A percentile compares a stretch with the other conserved stretches of the same genome.
Conservation (phyloP, 1,140 invertebrate species). For the Leucophenga varia region DNA sequence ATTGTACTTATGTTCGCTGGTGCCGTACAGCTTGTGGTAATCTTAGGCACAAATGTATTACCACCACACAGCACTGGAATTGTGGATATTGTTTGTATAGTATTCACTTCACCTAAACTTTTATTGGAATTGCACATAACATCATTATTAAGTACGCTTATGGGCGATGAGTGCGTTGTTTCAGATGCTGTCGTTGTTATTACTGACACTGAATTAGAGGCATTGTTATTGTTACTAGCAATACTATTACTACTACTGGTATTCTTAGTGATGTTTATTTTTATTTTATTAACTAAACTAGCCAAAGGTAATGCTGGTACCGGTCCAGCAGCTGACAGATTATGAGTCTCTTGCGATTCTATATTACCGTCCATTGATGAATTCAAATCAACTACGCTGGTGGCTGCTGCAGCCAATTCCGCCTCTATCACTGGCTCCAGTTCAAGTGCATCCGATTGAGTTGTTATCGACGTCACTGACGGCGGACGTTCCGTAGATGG, state of each 20-base stretch:
- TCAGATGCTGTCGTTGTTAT: slow-evolving; percentile 6
- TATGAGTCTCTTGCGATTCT: slow-evolving; percentile 61
- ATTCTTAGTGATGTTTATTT: slow-evolving; percentile 79
- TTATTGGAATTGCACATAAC: too few species aligned
- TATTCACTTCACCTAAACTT: slow-evolving; percentile 29
- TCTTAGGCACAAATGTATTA: slow-evolving; percentile 42
- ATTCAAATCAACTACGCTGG: slow-evolving; percentile 5
- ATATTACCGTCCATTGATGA: slow-evolving; percentile 69
- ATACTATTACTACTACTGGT: slow-evolving; percentile 49
- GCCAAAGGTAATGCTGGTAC: slow-evolving; percentile 59
- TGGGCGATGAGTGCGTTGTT: slow-evolving; percentile 32
- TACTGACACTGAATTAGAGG: slow-evolving; percentile 18
- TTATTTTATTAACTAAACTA: slow-evolving; percentile 65
- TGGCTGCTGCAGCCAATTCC: slow-evolving; percentile 57
- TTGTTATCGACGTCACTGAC: slow-evolving; percentile 34
- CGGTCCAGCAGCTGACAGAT: slow-evolving; percentile 55
- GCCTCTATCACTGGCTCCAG: slow-evolving; percentile 57
- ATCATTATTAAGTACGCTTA: too few species aligned
- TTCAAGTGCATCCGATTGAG: slow-evolving; percentile 20
- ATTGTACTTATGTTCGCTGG: slow-evolving; percentile 37
- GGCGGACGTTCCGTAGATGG: slow-evolving; percentile 42
- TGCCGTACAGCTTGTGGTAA: slow-evolving; percentile 12
- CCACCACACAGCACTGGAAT: slow-evolving; percentile 54
- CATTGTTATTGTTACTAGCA: slow-evolving; percentile 50
- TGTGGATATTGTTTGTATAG: slow-evolving; percentile 49